Evolutionary conservation across 2,888 invertebrate species (phyloP), one percentile per base, ranked within the genome.

Genomic region (Piscicola geometra): DNA sequence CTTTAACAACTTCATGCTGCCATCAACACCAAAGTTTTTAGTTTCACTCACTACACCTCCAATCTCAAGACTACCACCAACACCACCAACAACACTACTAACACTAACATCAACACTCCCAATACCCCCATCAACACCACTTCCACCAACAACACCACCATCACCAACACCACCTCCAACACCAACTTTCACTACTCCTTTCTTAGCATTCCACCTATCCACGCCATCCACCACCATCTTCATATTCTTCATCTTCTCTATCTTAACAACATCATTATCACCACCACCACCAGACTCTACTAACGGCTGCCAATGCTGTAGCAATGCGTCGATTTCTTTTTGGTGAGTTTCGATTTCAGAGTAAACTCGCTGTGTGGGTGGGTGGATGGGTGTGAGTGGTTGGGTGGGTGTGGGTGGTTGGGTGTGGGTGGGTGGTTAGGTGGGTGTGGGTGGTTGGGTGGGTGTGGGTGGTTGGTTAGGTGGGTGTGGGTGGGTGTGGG

Each of bases 211-310:
- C 41, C 36, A 28, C 18, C 21, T 21, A 18, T 1, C 28, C 33
- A 28, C 3, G 3, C 5, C 30, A 12, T 25, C 30, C 3, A 12
- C 64, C 30, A 25, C 30, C 30, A 9, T 64, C 30, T 30, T 64
- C 30, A 5, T 64, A 12, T 9, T 64, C 47, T 33, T 41, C 47
- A n/a, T 41, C 32, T 1, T 15, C 18, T 3, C 50, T 1, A 1
- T 50, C 32, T 25, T 15, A 28, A 32, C 71, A 28, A 2, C 32
- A 30, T 28, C 15, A 25, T 28, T n/a, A 25, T 1, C 28, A 52
- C 47, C 71, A 41, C 47, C 71, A 41, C 71, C 50, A 47, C 28
- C 28, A 28, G 28, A 15, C 1, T 47, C 71, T n/a, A n/a, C n/a
- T n/a, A n/a, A n/a, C n/a, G n/a, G n/a, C n/a, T n/a, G n/a, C n/a